Evolutionary conservation across 2,797 vertebrate species (phyloP).

Genomic region (Tiaroga cobitis): DNA sequence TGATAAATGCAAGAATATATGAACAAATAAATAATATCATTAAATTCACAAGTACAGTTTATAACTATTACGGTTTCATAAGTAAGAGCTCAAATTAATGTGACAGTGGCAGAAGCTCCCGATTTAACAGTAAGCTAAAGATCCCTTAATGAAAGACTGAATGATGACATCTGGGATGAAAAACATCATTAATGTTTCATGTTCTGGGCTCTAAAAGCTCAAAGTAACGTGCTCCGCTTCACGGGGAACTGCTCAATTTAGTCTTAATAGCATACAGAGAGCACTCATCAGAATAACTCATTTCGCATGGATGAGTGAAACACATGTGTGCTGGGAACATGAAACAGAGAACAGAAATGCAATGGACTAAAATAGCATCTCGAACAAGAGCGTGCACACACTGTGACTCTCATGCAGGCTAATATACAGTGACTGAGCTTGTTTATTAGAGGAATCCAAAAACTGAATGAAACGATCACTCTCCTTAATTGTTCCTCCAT

Average conservation of each 20-base stretch:
- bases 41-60: not conserved
- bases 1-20: not conserved
- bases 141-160: slow-evolving; percentile 3
- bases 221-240: slow-evolving; percentile 14
- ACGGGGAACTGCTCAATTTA: slow-evolving; percentile 16
- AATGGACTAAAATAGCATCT: slow-evolving; percentile 17
- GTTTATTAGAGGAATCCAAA: not conserved
- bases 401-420: not conserved
- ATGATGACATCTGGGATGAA: slow-evolving; percentile 13
- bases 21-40: not conserved
- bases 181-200: slow-evolving; percentile 7
- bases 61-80: not conserved
- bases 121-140: not conserved
- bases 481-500: not conserved
- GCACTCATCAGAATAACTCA: slow-evolving; percentile 22
- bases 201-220: slow-evolving; percentile 29
- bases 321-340: slow-evolving; percentile 18
- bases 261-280: slow-evolving; percentile 23
- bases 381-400: not conserved
- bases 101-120: not conserved
- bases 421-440: not conserved
- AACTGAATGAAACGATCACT: not conserved
- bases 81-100: slow-evolving; percentile 3
- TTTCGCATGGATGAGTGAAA: slow-evolving; percentile 26
- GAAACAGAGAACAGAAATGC: slow-evolving; percentile 2